These are phyloP conservation scores for Tillus elongatus DNA, from an alignment of 2,888 invertebrate species.

Conservation along the genomic window DNA sequence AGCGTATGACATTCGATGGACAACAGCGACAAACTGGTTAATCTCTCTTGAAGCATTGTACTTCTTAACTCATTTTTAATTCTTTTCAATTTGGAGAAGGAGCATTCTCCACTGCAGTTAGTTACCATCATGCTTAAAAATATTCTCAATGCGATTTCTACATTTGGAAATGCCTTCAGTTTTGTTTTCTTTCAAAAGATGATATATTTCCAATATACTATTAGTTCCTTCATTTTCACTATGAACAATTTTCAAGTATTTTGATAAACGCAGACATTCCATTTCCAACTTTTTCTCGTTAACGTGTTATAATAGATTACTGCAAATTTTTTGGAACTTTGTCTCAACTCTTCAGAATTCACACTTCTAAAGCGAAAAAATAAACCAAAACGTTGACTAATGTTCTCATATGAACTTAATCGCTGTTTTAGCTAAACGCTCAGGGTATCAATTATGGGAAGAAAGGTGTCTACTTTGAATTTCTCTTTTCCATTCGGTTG, in stretches of 20 bases:
- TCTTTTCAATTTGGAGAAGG: conserved; percentile 22
- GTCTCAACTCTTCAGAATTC: conserved; percentile 21
- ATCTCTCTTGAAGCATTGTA: conserved; percentile 24
- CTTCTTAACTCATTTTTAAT: conserved; percentile 26
- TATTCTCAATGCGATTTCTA: conserved; percentile 27
- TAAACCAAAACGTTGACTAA: conserved; percentile 22
- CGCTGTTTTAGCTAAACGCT: conserved; percentile 23
- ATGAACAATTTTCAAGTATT: conserved; percentile 21
- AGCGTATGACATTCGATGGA: conserved; percentile 26
- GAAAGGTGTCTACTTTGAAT: conserved; percentile 22
- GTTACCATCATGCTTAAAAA: conserved; percentile 21
- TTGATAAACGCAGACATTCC: conserved; percentile 23
- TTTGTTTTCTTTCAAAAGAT: conserved; percentile 20
- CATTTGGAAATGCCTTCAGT: conserved; percentile 23
- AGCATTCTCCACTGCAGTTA: conserved; percentile 27
- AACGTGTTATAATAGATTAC: conserved; percentile 19
- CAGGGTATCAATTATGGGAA: conserved; percentile 23
- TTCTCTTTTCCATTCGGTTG: conserved; percentile 22
- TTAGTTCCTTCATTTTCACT: conserved; percentile 12
- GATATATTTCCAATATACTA: conserved; percentile 16
- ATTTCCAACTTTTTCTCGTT: conserved; percentile 21
- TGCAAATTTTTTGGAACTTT: conserved; percentile 13
- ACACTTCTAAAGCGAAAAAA: conserved; percentile 18
- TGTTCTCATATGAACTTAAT: conserved; percentile 19
- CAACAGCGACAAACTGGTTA: conserved; percentile 19